Evolutionary conservation across 2,888 invertebrate genomes (phyloP).

Genomic region (Germaria angustata): DNA sequence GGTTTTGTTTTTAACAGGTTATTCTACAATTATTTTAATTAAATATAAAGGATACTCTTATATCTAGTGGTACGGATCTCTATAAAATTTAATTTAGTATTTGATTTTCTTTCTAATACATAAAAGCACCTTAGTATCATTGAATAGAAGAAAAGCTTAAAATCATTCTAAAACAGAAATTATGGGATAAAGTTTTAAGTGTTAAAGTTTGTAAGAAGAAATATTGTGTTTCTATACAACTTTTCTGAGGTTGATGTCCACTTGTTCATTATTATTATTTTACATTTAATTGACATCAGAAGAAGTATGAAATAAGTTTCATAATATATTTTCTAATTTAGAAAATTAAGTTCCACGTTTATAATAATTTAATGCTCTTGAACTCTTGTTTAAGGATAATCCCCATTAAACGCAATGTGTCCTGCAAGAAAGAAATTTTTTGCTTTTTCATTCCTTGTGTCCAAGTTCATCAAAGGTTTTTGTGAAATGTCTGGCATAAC

Average conservation of each 20-base stretch:
- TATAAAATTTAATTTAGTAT: background rate
- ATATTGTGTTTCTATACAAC: no score
- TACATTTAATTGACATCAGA: no score
- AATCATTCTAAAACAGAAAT: no score
- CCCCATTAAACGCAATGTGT: background rate
- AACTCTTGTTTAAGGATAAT: background rate
- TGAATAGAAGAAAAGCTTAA: no score
- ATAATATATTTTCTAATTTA: no score
- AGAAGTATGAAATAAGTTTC: no score
- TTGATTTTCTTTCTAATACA: background rate
- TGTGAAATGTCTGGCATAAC: background rate
- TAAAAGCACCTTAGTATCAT: no score
- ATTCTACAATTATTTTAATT: slow-evolving; percentile 22
- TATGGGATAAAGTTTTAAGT: no score
- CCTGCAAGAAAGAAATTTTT: background rate
- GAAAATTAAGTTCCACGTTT: background rate
- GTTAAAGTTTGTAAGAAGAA: no score
- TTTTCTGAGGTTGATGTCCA: no score
- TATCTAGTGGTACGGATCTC: background rate
- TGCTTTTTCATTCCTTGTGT: background rate
- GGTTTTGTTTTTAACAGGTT: background rate
- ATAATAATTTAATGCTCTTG: background rate
- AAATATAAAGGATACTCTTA: background rate
- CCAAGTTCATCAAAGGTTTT: background rate
- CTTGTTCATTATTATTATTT: no score